Conservation (phyloP, 2,888 invertebrate species). For the Aleiodes alternator region DNA sequence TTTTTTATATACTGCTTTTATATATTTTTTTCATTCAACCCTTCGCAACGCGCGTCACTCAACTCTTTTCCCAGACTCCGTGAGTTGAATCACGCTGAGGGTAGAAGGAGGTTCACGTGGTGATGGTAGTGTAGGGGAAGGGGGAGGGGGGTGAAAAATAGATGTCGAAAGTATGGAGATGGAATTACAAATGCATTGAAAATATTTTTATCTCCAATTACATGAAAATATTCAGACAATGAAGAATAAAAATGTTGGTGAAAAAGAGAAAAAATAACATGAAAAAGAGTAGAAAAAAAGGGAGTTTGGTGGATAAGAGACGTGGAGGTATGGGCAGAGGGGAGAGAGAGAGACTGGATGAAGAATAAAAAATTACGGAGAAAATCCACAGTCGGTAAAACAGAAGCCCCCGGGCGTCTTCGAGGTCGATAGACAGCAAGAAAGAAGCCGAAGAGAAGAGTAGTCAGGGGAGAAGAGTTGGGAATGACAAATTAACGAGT, state of each 20-base stretch:
- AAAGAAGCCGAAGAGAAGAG: conserved; percentile 21
- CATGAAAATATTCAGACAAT: conserved; percentile 44
- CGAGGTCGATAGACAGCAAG: conserved; percentile 40
- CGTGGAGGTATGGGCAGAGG: conserved; percentile 42
- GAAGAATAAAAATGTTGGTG: conserved; percentile 18
- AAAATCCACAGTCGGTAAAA: conserved; percentile 45
- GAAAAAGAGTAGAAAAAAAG: conserved; percentile 39
- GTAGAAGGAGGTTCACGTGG: conserved; percentile 1
- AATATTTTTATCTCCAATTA: conserved; percentile 39
- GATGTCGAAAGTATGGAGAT: conserved; percentile 36
- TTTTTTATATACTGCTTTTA: conserved; percentile 16
- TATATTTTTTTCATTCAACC: not conserved
- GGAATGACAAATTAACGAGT: conserved; percentile 68
- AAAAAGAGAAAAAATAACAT: conserved; percentile 1
- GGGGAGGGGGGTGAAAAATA: conserved; percentile 25
- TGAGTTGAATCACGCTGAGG: conserved; percentile 14
- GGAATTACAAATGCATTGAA: conserved; percentile 37
- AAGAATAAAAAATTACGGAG: conserved; percentile 26
- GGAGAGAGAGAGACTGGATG: conserved; percentile 11
- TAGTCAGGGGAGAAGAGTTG: conserved; percentile 44
- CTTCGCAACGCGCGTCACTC: conserved; percentile 28
- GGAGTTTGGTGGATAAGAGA: conserved; percentile 34
- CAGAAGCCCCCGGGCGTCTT: conserved; percentile 44
- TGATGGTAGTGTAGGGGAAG: not conserved
- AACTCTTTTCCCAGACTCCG: conserved; percentile 34